Conservation (phyloP, 2,888 invertebrate species). For the Melanchra persicariae region DNA sequence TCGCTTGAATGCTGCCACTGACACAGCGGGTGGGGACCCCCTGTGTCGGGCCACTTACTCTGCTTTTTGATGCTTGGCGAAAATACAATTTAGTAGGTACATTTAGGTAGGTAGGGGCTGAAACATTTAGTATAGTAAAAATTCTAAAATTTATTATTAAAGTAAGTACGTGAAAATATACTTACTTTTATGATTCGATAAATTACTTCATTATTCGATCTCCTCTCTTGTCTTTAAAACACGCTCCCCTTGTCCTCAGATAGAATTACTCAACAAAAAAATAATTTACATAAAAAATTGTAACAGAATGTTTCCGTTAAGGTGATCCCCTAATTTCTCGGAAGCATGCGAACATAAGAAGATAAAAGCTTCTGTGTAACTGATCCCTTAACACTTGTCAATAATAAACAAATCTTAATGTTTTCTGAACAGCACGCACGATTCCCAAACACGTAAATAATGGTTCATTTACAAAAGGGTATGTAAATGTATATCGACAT, state of each 20-base stretch:
- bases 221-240: constrained; percentile 5
- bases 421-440: constrained; percentile 21
- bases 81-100: neutral
- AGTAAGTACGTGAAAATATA: neutral
- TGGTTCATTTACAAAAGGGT: constrained; percentile 55
- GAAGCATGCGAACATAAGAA: constrained; percentile 34
- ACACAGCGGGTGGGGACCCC: neutral
- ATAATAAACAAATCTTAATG: constrained; percentile 56
- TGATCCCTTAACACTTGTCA: constrained; percentile 36
- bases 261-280: constrained; percentile 26
- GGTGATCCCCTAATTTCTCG: constrained; percentile 34
- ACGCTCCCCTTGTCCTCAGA: neutral
- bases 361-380: constrained; percentile 58
- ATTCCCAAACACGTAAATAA: constrained; percentile 38
- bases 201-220: constrained; percentile 31
- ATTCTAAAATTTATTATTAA: neutral
- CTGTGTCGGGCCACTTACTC: neutral
- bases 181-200: constrained; percentile 6
- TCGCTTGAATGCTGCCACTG: neutral
- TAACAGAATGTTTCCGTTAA: constrained; percentile 22
- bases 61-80: constrained; percentile 6
- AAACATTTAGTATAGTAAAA: neutral
- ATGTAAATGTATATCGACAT: constrained; percentile 58
- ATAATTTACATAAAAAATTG: constrained; percentile 25
- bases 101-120: neutral